Percentiles rank a stretch among this genome's conserved stretches.
Conservation (phyloP, 2,888 invertebrate genomes). For the Tenthredo scrophulariae region DNA sequence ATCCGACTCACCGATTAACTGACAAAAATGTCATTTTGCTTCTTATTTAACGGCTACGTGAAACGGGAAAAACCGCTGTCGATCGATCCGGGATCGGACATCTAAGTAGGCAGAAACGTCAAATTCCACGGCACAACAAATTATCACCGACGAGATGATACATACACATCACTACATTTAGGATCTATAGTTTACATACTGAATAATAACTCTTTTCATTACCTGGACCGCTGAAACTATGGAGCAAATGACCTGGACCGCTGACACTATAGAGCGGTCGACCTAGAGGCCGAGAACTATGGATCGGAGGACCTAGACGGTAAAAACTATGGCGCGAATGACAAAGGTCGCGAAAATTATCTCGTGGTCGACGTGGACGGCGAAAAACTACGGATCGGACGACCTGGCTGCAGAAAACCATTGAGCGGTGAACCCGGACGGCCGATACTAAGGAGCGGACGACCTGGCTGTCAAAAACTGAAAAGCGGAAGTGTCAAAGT, state of each 20-base stretch:
- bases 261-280: too few species aligned
- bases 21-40: not conserved
- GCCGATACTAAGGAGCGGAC: too few species aligned
- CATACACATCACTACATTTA: constrained; percentile 3
- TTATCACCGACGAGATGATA: not conserved
- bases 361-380: too few species aligned
- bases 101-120: not conserved
- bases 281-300: too few species aligned
- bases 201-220: not conserved
- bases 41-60: not conserved
- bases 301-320: too few species aligned
- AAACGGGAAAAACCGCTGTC: not conserved
- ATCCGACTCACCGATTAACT: not conserved
- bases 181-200: not conserved
- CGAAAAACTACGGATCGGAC: too few species aligned
- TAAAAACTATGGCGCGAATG: too few species aligned
- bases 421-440: too few species aligned
- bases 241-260: not conserved
- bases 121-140: not conserved
- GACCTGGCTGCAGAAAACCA: too few species aligned
- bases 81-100: not conserved
- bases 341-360: too few species aligned
- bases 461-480: too few species aligned
- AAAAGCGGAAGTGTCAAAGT: too few species aligned
- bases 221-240: not conserved